Evolutionary conservation across 2,888 invertebrate species (phyloP), one percentile per base, ranked within the genome.

Genomic region (Drosophila hawaiiensis): DNA sequence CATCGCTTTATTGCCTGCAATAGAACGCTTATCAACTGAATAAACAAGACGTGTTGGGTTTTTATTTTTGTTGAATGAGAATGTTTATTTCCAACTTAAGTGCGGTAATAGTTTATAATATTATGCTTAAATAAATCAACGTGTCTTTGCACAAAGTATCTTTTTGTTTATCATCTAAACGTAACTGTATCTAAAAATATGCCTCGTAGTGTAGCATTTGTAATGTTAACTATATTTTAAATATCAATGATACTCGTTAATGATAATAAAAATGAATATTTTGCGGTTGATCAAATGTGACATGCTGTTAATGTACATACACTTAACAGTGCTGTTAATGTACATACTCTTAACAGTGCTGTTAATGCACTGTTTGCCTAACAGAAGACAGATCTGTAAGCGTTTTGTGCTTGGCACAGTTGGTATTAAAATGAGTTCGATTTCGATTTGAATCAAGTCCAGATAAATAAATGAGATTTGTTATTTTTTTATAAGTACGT

Each of bases 331-430:
- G 31, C 28, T 55, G 69, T 55, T 68, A 49, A n/a, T 35, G 16
- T 25, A 25, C 25, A n/a, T n/a, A n/a, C n/a, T n/a, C n/a, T n/a
- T n/a, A n/a, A n/a, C n/a, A n/a, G 58, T 39, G 31, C 28, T 55
- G 69, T 55, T 68, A 49, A n/a, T 35, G 16, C 47, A 25, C 25
- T 25, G 29, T 22, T 55, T 54, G 31, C 35, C 50, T 59, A 61
- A 73, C 56, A 56, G 35, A 49, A 50, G 47, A 41, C 31, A 41
- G 19, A 50, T 50, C 52, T 58, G 58, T 65, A 78, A 52, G 47
- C 31, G 22, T 54, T 59, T 69, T 80, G 62, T 55, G 59, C 83
- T 82, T 80, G 79, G 76, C 79, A 80, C 83, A 66, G 29, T 72
- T 76, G 54, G 58, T 69, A 49, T 54, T 37, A 35, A 16, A 52